phyloP scores from a whole-genome alignment of 2,797 vertebrate species.

The Helostoma temminkii region DNA sequence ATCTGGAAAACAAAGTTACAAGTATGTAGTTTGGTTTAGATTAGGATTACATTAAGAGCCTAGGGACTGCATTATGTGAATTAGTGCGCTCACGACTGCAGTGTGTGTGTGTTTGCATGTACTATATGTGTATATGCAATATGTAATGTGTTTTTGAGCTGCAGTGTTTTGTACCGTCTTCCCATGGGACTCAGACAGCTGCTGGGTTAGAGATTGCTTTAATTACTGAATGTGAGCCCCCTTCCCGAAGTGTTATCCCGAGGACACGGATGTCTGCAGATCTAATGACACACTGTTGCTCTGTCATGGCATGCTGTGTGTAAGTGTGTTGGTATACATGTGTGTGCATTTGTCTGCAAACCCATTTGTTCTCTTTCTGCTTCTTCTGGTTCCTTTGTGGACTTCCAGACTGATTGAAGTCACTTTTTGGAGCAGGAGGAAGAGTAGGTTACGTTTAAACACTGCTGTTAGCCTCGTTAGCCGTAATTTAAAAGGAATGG shows the following conservation, averaged over 20 bases:
- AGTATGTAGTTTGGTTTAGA: no score
- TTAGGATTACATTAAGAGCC: background rate
- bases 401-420: constrained; percentile 1
- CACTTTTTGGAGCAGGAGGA: constrained; percentile 26
- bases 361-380: constrained; percentile 2
- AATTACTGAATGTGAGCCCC: constrained; percentile 61
- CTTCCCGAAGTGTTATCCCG: constrained; percentile 40
- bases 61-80: background rate
- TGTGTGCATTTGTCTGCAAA: constrained; percentile 22
- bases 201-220: constrained; percentile 64
- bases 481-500: constrained; percentile 64
- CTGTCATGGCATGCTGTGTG: constrained; percentile 16
- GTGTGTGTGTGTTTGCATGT: constrained; percentile 11
- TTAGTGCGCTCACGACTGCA: background rate
- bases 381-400: constrained; percentile 10
- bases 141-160: constrained; percentile 16
- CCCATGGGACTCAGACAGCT: constrained; percentile 49
- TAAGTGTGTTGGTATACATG: background rate
- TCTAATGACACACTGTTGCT: constrained; percentile 34
- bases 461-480: constrained; percentile 54
- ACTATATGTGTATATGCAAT: no score
- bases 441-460: constrained; percentile 14
- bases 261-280: constrained; percentile 36
- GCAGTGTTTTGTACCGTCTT: constrained; percentile 26
- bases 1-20: no score